Conservation (phyloP, 2,888 invertebrate genomes). For the Eupithecia inturbata region DNA sequence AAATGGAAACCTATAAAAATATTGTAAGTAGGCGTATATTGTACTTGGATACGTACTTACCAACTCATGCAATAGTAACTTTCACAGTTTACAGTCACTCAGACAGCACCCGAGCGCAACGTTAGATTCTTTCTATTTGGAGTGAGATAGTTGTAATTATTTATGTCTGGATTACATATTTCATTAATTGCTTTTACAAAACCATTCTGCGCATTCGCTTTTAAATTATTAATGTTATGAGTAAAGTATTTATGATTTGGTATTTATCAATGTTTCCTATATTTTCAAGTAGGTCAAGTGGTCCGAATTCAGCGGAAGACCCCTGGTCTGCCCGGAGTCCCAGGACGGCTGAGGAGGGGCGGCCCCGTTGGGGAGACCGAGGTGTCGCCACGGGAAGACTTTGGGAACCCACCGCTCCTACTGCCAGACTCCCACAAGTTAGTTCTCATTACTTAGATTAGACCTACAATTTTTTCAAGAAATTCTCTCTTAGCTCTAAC, state of each 20-base stretch:
- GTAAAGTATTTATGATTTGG: neutral
- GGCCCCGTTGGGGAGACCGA: constrained; percentile 90
- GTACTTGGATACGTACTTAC: constrained; percentile 16
- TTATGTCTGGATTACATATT: constrained; percentile 33
- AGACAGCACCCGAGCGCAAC: constrained; percentile 44
- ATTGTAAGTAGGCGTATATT: neutral
- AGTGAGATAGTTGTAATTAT: constrained; percentile 32
- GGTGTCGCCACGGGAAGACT: constrained; percentile 87
- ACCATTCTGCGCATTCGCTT: constrained; percentile 16
- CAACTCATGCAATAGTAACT: constrained; percentile 40
- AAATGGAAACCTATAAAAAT: constrained; percentile 32
- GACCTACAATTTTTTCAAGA: no score
- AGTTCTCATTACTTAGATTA: neutral
- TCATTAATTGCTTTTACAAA: constrained; percentile 25
- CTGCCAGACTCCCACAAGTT: constrained; percentile 79
- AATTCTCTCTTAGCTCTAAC: neutral
- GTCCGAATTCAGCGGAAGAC: constrained; percentile 61
- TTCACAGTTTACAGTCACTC: constrained; percentile 44
- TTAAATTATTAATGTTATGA: neutral
- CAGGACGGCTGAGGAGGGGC: constrained; percentile 82
- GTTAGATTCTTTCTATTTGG: constrained; percentile 41
- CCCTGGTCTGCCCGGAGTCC: constrained; percentile 73
- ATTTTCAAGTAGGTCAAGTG: constrained; percentile 59
- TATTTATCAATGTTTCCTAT: no score
- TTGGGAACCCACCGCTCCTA: constrained; percentile 85